Conservation (phyloP, 2,888 invertebrate genomes). For the Polia nebulosa region DNA sequence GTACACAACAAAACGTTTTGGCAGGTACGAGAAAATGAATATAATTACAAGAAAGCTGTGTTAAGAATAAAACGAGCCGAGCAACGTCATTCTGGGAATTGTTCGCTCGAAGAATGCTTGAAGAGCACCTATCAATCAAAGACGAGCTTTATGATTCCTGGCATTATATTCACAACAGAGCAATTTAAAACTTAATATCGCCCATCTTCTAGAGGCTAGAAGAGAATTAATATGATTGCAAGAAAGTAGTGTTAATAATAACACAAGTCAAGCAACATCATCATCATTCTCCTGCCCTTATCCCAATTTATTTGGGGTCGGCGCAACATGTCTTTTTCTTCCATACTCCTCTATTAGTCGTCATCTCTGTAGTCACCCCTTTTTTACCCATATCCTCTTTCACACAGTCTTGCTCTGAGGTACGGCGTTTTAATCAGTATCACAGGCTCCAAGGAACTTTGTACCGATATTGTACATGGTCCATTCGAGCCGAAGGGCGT, state of each 20-base stretch:
- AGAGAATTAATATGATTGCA: conserved; percentile 34
- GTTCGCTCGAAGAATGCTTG: conserved; percentile 12
- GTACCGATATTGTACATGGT: too few relatives aligned
- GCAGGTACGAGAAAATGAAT: conserved; percentile 15
- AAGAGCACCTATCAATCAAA: conserved; percentile 30
- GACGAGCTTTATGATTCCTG: conserved; percentile 24
- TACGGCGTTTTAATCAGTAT: too few relatives aligned
- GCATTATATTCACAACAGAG: conserved; percentile 57
- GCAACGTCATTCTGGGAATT: background rate
- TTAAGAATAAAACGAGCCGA: background rate
- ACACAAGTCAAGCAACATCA: background rate
- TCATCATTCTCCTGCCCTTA: too few relatives aligned
- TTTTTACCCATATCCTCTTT: too few relatives aligned
- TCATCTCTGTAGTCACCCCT: too few relatives aligned
- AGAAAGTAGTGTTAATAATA: conserved; percentile 6
- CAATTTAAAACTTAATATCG: conserved; percentile 55
- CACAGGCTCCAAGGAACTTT: too few relatives aligned
- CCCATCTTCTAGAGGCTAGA: conserved; percentile 51
- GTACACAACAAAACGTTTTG: conserved; percentile 47
- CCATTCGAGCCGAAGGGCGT: too few relatives aligned
- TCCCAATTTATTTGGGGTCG: too few relatives aligned
- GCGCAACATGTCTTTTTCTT: too few relatives aligned
- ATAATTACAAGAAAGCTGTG: conserved; percentile 31
- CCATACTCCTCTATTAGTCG: too few relatives aligned
- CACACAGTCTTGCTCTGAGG: too few relatives aligned